phyloP scores from a whole-genome alignment of 2,113 vertebrate genomes.

The Chaetops frenatus region DNA sequence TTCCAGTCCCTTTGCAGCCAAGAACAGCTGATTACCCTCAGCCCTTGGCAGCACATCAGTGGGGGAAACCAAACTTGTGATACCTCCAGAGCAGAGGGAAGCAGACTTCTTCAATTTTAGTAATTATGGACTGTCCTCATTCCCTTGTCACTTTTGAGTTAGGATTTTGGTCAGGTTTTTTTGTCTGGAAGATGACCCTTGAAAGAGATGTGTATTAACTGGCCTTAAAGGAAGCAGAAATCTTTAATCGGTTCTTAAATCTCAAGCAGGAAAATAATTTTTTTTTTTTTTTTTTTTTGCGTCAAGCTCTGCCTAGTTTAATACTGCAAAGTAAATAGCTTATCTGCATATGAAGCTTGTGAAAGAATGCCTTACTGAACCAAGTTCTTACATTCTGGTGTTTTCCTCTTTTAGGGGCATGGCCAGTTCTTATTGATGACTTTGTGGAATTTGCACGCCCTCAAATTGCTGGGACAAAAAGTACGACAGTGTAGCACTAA shows the following conservation, averaged over 20 bases:
- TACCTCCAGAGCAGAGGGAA: neutral
- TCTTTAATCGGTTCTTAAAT: neutral
- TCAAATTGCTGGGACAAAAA: constrained; percentile 88
- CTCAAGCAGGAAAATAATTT: neutral
- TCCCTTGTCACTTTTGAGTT: neutral
- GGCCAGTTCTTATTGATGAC: constrained; percentile 88
- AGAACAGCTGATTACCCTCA: neutral
- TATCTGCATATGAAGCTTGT: neutral
- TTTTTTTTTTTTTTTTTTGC: neutral
- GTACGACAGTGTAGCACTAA: constrained; percentile 84
- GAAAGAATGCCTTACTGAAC: neutral
- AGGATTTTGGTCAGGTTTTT: neutral
- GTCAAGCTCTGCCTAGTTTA: neutral
- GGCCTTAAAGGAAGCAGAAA: neutral
- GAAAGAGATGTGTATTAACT: neutral
- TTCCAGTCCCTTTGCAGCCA: neutral
- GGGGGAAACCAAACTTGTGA: neutral
- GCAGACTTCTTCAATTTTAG: neutral
- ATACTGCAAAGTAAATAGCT: neutral
- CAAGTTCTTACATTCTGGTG: neutral
- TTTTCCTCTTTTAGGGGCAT: constrained; percentile 69
- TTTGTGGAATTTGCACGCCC: constrained; percentile 91
- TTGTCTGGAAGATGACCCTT: neutral
- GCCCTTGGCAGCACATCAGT: neutral
- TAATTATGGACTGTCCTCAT: neutral